Base-by-base conservation (phyloP, 2,797 vertebrate species). In the Macropus fuliginosus region DNA sequence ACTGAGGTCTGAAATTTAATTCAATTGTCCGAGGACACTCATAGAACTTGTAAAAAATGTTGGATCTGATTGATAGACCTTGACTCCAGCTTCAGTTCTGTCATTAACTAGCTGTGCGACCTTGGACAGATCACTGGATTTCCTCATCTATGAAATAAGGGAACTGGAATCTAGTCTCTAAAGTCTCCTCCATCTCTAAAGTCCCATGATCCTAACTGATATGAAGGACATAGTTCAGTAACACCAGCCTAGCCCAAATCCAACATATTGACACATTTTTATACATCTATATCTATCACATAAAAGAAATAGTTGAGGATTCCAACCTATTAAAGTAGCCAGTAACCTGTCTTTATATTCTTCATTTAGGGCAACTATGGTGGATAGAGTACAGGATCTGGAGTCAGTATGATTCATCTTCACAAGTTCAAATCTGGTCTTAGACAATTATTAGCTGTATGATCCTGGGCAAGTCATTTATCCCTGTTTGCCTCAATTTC, bases 1-100 rank as follows among this genome's bases (percentile, higher is more conserved):
- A 93, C 40, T 57, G 62, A 96, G 94, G 56, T 46, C 59, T 52
- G 31, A 93, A 92, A 54, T 95, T 34, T 81, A 91, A 96, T 93
- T 62, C 57, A 96, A 89, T 93, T 95, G 55, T 46, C 50, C 21
- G 57, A 91, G 92, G 96, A 96, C 92, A 93, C 5, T 6, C 31
- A 46, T 34, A 27, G 94, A 96, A 55, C 56, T 52, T 28, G 54
- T 81, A 28, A 62, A 18, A 91, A 92, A 81, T 52, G 66, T 96
- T 54, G 34, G 57, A 29, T 92, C 74, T 55, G 54, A 94, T 50
- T 28, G 62, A 91, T 91, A 87, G 66, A 91, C 55, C 40, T 52
- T 50, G 29, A 89, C 62, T 81, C n/a, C 50, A n/a, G 62, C 50
- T 56, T 57, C 56, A 56, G 46, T 89, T 50, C 74, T 87, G 21